Evolutionary conservation across 2,888 invertebrate species (phyloP), one percentile per base, ranked within the genome.

Genomic region (Mimas tiliae): DNA sequence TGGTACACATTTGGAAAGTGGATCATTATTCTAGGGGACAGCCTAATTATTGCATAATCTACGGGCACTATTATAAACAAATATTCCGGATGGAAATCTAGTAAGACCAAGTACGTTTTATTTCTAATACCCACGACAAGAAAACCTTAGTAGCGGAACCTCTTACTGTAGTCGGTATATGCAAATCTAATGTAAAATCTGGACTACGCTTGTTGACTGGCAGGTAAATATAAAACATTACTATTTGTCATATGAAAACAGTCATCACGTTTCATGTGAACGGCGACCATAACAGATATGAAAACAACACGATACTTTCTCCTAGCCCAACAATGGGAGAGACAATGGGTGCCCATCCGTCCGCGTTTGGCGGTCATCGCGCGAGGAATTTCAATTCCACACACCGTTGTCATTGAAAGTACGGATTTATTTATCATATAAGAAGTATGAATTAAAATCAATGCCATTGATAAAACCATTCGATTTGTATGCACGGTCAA

Each of bases 291-390:
- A 58, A 58, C 53, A 58, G 65, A 65, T 58, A 65, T 48, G 65
- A 65, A 65, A 65, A 65, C 58, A 58, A 58, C 55, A 27, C 51
- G 63, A 63, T 63, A 66, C 66, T 66, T 66, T 66, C 66, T 63
- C 66, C 52, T 42, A 63, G 58, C 19, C 63, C 66, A 63, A 65
- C 66, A 66, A 66, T 66, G 42, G 66, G 45, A 14, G 33, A 63
- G 33, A 66, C 66, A 66, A 66, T 66, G 51, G 62, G 52, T 7
- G 19, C 33, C 55, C 48, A 47, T 38, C 19, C 33, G 58, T 65
- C 65, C 55, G 47, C 55, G 38, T 65, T 65, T 58, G 58, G 58
- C 55, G 34, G 42, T 52, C 47, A n/a, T 12, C 53, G 62, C 52
- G 16, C 34, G 7, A 38, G 16, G 62, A 62, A 62, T 62, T 52